Base-by-base conservation (phyloP, 2,888 invertebrate species). In the Drosophila nr. fundita region DNA sequence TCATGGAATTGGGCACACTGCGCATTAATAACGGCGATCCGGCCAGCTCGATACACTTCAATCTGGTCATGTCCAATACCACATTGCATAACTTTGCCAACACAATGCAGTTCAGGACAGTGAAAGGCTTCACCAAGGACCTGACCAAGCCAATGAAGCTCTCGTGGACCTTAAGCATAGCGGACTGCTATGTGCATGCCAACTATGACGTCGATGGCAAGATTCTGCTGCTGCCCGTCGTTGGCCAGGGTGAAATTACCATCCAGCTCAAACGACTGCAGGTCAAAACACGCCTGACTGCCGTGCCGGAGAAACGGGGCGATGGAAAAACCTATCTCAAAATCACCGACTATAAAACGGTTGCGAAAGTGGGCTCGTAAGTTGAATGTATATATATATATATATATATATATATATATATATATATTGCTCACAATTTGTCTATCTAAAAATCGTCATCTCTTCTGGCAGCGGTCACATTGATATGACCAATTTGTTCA, bases 401-500 rank as follows among this genome's bases (percentile, higher is more conserved):
- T 8, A 15, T 15, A 24, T 24, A 24, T 24, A 24, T 24, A 24
- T 24, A 40, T 40, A 21, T 2, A 21, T 21, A 3, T 7, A 29
- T n/a, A n/a, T 11, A 10, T 13, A 24, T 48, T 27, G 18, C 42
- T 13, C 42, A 45, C 13, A 45, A 45, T 45, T 42, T 7, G 13
- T 6, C 13, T 13, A 21, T 45, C 21, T 1, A 13, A 4, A 21
- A 45, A 45, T 45, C 21, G 15, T n/a, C 13, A 21, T n/a, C 13
- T 48, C 21, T 2, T 54, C 34, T 61, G 65, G 50, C 54, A 91
- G 91, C 8, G 87, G 87, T 4, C 63, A 73, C 50, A 69, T 89
- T 4, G 42, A 83, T 15, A 62, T 91, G 84, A 76, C 89, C 6
- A 91, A 90, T 63, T 73, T 91, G 3, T 91, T 91, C 53, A 80